Percentiles rank a stretch among this genome's conserved stretches.
These are phyloP conservation scores for Stegophylla sp. DNA, from an alignment of 2,888 invertebrate species.

Conservation along the genomic window DNA sequence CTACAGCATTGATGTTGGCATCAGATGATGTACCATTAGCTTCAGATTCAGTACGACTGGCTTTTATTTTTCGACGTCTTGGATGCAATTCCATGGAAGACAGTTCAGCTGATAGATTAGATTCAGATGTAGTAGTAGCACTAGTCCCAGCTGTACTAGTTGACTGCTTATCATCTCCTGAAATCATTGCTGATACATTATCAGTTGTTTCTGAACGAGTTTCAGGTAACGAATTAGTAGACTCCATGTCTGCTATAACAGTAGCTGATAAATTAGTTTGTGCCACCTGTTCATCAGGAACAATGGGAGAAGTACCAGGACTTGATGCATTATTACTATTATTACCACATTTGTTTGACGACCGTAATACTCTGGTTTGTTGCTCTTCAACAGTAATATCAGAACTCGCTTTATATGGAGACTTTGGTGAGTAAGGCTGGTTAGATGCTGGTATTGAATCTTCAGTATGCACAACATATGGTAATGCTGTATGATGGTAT, in stretches of 20 bases:
- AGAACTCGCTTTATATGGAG: slow-evolving; percentile 23
- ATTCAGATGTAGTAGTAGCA: slow-evolving; percentile 43
- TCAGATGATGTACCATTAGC: slow-evolving; percentile 64
- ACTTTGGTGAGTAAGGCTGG: slow-evolving; percentile 42
- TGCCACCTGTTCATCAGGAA: slow-evolving; percentile 64
- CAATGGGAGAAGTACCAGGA: slow-evolving; percentile 63
- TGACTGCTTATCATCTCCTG: slow-evolving; percentile 55
- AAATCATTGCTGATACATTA: slow-evolving; percentile 63
- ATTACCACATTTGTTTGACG: no score
- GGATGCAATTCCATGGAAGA: slow-evolving; percentile 79
- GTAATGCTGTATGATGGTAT: slow-evolving; percentile 70
- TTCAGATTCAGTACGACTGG: slow-evolving; percentile 52
- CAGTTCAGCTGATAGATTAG: slow-evolving; percentile 63
- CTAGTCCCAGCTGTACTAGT: slow-evolving; percentile 46
- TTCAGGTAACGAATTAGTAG: slow-evolving; percentile 8
- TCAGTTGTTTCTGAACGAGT: slow-evolving; percentile 64
- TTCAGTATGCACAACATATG: slow-evolving; percentile 71
- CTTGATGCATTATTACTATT: slow-evolving; percentile 60
- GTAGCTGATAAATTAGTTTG: slow-evolving; percentile 56
- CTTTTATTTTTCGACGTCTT: slow-evolving; percentile 84
- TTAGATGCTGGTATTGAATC: slow-evolving; percentile 55
- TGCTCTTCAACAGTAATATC: slow-evolving; percentile 55
- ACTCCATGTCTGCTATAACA: slow-evolving; percentile 17
- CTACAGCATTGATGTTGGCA: slow-evolving; percentile 63
- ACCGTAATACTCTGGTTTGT: slow-evolving; percentile 73